Percentiles rank a stretch among this genome's conserved stretches.
Evolutionary conservation across 2,113 vertebrate species (phyloP).

Genomic region (Coracopsis vasa): DNA sequence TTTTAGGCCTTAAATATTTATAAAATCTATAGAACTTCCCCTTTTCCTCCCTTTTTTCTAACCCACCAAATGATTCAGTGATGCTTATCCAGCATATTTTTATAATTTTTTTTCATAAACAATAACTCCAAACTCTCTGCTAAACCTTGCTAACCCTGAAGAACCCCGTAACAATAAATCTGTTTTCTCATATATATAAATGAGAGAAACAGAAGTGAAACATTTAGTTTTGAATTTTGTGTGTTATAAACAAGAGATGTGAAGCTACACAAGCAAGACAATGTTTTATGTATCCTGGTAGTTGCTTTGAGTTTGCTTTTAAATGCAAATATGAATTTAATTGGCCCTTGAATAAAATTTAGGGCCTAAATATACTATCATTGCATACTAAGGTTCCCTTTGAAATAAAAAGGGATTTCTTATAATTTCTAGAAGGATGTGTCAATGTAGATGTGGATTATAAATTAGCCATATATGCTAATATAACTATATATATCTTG

Average conservation of each 20-base stretch:
- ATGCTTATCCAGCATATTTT: background rate
- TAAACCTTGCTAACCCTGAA: background rate
- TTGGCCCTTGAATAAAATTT: background rate
- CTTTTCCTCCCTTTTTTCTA: background rate
- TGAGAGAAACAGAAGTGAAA: background rate
- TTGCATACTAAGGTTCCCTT: background rate
- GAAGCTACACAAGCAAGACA: background rate
- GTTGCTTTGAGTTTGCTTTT: background rate
- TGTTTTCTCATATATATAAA: background rate
- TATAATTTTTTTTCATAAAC: background rate
- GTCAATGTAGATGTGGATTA: background rate
- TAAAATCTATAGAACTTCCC: background rate
- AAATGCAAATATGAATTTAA: background rate
- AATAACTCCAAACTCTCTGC: background rate
- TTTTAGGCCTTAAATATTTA: constrained; percentile 46
- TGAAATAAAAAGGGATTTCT: background rate
- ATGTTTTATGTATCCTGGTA: background rate
- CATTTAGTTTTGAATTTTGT: background rate
- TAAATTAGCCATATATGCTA: background rate
- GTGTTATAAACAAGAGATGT: background rate
- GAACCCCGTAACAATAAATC: background rate
- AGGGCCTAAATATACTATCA: background rate
- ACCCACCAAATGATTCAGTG: background rate
- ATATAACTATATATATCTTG: background rate
- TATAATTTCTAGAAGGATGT: background rate